A percentile compares a stretch with the other conserved stretches of the same genome.
Conservation (phyloP, 2,797 vertebrate species). For the Hylomyscus alleni region DNA sequence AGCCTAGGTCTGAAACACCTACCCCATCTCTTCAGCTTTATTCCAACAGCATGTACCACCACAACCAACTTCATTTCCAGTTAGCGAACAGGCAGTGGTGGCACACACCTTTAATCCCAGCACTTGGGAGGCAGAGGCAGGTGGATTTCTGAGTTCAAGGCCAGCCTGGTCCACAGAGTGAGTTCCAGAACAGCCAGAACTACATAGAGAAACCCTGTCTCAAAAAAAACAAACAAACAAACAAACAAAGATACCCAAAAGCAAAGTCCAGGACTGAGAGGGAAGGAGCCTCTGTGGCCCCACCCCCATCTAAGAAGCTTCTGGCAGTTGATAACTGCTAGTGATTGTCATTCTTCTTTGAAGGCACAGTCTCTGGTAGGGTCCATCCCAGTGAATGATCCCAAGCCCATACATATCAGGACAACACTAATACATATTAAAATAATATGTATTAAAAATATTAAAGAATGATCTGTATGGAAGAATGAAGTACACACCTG, state of each 20-base stretch:
- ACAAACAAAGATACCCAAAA: not conserved
- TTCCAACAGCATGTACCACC: not conserved
- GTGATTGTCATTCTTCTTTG: not conserved
- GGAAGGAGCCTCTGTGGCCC: not conserved
- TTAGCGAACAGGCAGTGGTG: no score
- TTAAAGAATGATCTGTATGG: not conserved
- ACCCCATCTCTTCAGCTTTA: not conserved
- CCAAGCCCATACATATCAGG: not conserved
- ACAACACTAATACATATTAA: no score
- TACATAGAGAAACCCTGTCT: no score
- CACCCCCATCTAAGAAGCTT: not conserved
- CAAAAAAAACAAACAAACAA: no score
- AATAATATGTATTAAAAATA: slow-evolving; percentile 19
- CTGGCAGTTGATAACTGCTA: not conserved
- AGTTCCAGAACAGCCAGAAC: no score
- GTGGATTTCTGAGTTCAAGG: no score
- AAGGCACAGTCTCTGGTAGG: not conserved
- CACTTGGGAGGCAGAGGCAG: no score
- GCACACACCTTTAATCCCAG: no score
- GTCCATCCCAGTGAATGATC: not conserved
- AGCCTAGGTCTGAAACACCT: not conserved
- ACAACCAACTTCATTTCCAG: not conserved
- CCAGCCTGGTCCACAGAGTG: no score
- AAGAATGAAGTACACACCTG: slow-evolving; percentile 33
- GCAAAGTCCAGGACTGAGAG: not conserved